A percentile compares a stretch with the other conserved stretches of the same genome.
These are phyloP conservation scores for Leistus spinibarbis DNA, from an alignment of 2,888 invertebrate species.

Conservation along the genomic window DNA sequence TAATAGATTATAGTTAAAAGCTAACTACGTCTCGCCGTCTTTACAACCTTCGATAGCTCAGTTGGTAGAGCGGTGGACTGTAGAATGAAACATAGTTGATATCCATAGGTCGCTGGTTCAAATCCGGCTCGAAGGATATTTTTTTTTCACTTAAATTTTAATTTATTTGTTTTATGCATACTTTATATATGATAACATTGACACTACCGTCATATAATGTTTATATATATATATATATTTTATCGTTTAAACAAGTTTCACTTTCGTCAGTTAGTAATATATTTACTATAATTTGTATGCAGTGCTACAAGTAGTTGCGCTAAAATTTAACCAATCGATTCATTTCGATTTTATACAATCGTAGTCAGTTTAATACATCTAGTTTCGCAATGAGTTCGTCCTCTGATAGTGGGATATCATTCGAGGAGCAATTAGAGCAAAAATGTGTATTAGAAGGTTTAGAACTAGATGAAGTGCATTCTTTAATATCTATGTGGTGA, in stretches of 20 bases:
- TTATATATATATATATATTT: neutral
- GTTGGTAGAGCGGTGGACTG: conserved; percentile 57
- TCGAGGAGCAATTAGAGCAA: conserved; percentile 47
- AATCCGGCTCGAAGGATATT: conserved; percentile 69
- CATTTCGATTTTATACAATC: neutral
- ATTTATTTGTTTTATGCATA: no score
- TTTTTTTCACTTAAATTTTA: no score
- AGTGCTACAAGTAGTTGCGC: neutral
- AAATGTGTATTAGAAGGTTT: conserved; percentile 46
- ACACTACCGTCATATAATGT: no score
- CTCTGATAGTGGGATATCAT: conserved; percentile 48
- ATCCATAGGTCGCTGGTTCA: conserved; percentile 74
- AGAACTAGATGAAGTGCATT: conserved; percentile 45
- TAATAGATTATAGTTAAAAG: neutral
- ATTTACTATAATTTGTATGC: neutral
- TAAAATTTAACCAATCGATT: neutral
- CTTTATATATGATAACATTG: no score
- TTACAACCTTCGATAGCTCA: conserved; percentile 53
- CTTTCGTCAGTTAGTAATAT: neutral
- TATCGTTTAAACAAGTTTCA: neutral
- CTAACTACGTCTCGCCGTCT: neutral
- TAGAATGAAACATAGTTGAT: conserved; percentile 48
- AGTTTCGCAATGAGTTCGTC: conserved; percentile 43
- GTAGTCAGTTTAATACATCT: neutral
- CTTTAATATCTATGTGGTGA: conserved; percentile 48